Base-by-base conservation (phyloP, 1,140 invertebrate genomes). In the Hylyphantes graminicola region DNA sequence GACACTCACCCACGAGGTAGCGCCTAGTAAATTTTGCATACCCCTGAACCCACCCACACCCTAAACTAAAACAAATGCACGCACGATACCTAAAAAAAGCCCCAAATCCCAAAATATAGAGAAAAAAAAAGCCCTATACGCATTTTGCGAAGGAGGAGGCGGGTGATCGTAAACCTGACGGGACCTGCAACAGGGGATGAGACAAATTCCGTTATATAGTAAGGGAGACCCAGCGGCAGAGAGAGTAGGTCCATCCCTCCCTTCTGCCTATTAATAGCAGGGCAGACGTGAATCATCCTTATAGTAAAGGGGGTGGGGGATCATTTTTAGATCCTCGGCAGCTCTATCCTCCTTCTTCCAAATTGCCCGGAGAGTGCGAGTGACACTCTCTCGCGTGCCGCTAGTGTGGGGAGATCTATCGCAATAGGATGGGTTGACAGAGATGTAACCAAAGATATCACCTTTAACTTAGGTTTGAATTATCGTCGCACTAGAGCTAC, bases 251-350 rank as follows among this genome's bases (percentile, higher is more conserved):
- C 50, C 50, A 19, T 50, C 11, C 21, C 67, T n/a, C 67, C 67
- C 67, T 13, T 13, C 77, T 70, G 17, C 70, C 78, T 83, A 83
- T 83, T 75, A 83, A 83, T 83, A 83, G 70, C 67, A 15, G n/a
- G n/a, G 54, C 19, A 67, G 80, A 83, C n/a, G 80, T 83, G 80
- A 74, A 74, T 83, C 80, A 83, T 54, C 21, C 57, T 50, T n/a
- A 50, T 35, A 80, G 76, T 67, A 67, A 78, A 78, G 48, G 19
- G 19, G 3, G 70, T 67, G 80, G 6, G 13, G 70, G 80, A 83
- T 83, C 80, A 83, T 75, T 83, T 83, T 83, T 83, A 75, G 80
- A 81, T 73, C 61, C 80, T 61, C 8, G 35, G 67, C 51, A 35
- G 64, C 48, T 72, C 15, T 51, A 51, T 17, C 57, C 17, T 17